These are phyloP conservation scores for Cheirogaleus major DNA, from an alignment of 2,797 vertebrate genomes.

Conservation along the genomic window DNA sequence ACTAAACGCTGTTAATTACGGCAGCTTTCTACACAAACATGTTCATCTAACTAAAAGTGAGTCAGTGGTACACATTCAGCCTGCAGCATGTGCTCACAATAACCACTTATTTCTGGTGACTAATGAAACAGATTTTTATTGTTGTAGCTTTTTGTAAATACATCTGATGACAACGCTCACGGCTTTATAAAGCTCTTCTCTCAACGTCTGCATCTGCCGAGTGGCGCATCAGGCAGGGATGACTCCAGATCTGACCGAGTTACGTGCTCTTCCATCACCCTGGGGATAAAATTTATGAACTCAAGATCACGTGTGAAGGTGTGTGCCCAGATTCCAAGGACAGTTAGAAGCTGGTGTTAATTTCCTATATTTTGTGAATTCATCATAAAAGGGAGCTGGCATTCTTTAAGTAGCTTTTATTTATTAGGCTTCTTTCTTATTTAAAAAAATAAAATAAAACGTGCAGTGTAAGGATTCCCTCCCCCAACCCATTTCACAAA, in stretches of 20 bases:
- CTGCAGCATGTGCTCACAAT: neutral
- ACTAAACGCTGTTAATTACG: neutral
- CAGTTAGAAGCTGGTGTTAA: conserved; percentile 45
- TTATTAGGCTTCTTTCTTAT: neutral
- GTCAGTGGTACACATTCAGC: neutral
- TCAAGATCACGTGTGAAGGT: neutral
- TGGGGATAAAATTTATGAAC: conserved; percentile 68
- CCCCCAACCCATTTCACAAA: neutral
- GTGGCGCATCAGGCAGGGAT: conserved; percentile 4
- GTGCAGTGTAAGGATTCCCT: neutral
- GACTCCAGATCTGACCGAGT: neutral
- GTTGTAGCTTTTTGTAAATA: neutral
- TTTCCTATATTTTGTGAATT: conserved; percentile 41
- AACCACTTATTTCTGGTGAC: neutral
- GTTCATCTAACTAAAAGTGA: neutral
- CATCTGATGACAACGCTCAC: neutral
- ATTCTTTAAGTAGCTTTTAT: conserved; percentile 30
- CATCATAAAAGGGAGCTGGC: neutral
- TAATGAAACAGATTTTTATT: neutral
- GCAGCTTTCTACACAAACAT: neutral
- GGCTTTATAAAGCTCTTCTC: conserved; percentile 3
- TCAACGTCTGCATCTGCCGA: neutral
- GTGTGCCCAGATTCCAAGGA: neutral
- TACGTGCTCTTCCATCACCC: conserved; percentile 52
- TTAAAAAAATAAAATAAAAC: neutral